phyloP scores from a whole-genome alignment of 2,797 vertebrate genomes.

The Austrolebias charrua region DNA sequence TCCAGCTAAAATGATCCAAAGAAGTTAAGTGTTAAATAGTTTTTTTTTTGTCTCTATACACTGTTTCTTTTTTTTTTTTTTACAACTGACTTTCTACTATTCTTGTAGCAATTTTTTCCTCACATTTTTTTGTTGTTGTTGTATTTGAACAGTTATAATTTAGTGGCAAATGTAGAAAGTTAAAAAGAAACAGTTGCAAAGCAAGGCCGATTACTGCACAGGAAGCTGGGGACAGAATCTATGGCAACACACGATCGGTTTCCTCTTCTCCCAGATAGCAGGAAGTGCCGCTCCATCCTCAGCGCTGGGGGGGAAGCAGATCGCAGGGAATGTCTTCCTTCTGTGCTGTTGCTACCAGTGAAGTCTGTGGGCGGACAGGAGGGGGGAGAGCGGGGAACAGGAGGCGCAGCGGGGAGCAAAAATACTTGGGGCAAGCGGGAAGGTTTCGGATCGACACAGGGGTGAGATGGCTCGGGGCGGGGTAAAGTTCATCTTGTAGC shows the following conservation, averaged over 20 bases:
- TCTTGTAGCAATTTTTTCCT: slow-evolving; percentile 72
- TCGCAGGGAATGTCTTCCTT: slow-evolving; percentile 71
- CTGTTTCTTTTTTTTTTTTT: slow-evolving; percentile 64
- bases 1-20: slow-evolving; percentile 86
- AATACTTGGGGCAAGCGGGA: slow-evolving; percentile 57
- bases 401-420: slow-evolving; percentile 43
- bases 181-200: slow-evolving; percentile 93
- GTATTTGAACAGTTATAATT: slow-evolving; percentile 91
- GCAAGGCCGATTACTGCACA: slow-evolving; percentile 93
- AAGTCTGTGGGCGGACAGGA: slow-evolving; percentile 52
- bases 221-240: slow-evolving; percentile 90
- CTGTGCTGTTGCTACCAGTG: slow-evolving; percentile 66
- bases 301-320: slow-evolving; percentile 84
- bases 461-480: slow-evolving; percentile 35
- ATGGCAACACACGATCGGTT: slow-evolving; percentile 86
- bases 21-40: slow-evolving; percentile 85
- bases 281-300: slow-evolving; percentile 73
- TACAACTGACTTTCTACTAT: slow-evolving; percentile 77
- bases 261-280: slow-evolving; percentile 71
- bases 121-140: slow-evolving; percentile 71
- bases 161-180: slow-evolving; percentile 93
- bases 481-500: slow-evolving; percentile 52
- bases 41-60: slow-evolving; percentile 58
- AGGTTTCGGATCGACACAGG: slow-evolving; percentile 42
- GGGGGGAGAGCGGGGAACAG: slow-evolving; percentile 22